phyloP scores from a whole-genome alignment of 2,113 vertebrate genomes.

The Epinephelus lanceolatus region DNA sequence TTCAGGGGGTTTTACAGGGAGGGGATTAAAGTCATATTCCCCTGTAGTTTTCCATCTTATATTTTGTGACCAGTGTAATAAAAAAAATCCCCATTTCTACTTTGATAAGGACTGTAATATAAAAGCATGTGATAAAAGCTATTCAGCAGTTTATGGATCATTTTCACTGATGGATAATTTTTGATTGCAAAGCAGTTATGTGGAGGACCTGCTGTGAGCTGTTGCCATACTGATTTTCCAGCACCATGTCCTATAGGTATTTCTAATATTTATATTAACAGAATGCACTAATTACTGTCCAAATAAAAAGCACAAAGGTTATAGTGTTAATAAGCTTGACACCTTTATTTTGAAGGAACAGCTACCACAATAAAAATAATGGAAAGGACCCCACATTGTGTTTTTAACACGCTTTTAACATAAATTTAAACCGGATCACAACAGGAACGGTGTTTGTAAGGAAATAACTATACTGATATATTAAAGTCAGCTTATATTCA shows the following conservation, averaged over 20 bases:
- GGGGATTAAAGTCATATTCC: conserved; percentile 61
- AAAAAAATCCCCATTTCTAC: conserved; percentile 70
- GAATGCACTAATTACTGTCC: conserved; percentile 76
- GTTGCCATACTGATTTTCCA: conserved; percentile 57
- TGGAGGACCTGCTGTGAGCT: conserved; percentile 57
- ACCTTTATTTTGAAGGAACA: conserved; percentile 31
- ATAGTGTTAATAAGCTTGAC: conserved; percentile 51
- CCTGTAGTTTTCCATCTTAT: conserved; percentile 76
- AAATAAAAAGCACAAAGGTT: conserved; percentile 77
- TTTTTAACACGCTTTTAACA: background rate
- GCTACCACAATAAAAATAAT: conserved; percentile 55
- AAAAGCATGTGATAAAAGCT: conserved; percentile 76
- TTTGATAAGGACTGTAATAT: conserved; percentile 80
- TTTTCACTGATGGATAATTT: conserved; percentile 62
- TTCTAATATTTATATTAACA: conserved; percentile 75
- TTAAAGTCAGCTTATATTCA: conserved; percentile 22
- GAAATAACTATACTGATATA: conserved; percentile 27
- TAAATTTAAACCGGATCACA: conserved; percentile 26
- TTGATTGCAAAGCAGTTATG: conserved; percentile 55
- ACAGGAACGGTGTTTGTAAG: conserved; percentile 33
- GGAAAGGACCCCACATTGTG: conserved; percentile 41
- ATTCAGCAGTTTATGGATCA: conserved; percentile 57
- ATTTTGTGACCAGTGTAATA: conserved; percentile 73
- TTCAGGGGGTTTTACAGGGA: conserved; percentile 39
- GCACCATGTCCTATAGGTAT: conserved; percentile 62